Evolutionary conservation across 2,113 vertebrate genomes (phyloP), one percentile per base, ranked within the genome.

Genomic region (Caranx melampygus): DNA sequence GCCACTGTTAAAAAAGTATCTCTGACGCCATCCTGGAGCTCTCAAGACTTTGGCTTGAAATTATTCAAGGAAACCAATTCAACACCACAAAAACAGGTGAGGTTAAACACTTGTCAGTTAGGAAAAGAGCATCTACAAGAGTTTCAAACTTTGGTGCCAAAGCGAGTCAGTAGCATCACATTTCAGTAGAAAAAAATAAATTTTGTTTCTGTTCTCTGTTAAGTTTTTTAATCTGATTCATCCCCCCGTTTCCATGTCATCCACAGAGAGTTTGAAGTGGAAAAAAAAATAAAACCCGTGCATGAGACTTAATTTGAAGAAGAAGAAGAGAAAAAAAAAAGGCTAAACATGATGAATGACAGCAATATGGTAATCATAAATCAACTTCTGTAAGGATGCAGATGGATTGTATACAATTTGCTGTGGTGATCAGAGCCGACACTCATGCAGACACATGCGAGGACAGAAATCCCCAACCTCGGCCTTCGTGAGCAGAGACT

Each of bases 401-500:
- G 86, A 86, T 89, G 86, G 84, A 89, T 72, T 88, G 82, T 88
- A 77, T 90, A 84, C 73, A 86, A 81, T 84, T 85, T 81, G 78
- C 69, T 78, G 79, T 82, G 82, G 83, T 84, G 89, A 92, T 89
- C 54, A 85, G 83, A 91, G 71, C 63, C 26, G 18, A 76, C 85
- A 67, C 86, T 82, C 77, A 86, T 45, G 89, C 82, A 91, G 74
- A 91, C 77, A 81, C 61, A 72, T 5, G 26, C 58, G 35, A 58
- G 74, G 75, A 70, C 62, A 81, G 62, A 75, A 66, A 49, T 7
- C 60, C 60, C 77, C 82, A 54, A 45, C 72, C 31, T 65, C 42
- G 5, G 31, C 58, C 31, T 18, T 26, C 62, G 42, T 10, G 51
- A 60, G 15, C 21, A 58, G 69, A 82, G 57, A 55, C 40, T 2